Conservation (phyloP, 2,113 vertebrate species). For the Albula glossodonta region DNA sequence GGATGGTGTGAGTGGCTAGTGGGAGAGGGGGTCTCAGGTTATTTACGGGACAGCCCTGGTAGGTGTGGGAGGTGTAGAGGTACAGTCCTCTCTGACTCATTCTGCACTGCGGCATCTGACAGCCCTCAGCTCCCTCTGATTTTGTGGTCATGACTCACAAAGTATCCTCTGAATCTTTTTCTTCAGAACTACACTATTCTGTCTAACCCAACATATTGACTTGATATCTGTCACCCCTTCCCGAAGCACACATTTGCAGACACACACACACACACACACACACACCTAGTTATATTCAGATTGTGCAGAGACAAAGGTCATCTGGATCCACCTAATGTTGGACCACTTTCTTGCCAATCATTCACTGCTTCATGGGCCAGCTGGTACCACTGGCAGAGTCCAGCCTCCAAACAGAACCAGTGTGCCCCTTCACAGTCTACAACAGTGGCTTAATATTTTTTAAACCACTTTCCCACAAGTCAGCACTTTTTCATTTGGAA, state of each 20-base stretch:
- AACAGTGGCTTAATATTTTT: too few relatives aligned
- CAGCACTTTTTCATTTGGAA: too few relatives aligned
- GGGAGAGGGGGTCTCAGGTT: not conserved
- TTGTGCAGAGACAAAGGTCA: too few relatives aligned
- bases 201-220: not conserved
- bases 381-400: too few relatives aligned
- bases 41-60: constrained; percentile 1
- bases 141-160: constrained; percentile 18
- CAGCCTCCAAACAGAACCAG: too few relatives aligned
- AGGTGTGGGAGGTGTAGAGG: not conserved
- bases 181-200: not conserved
- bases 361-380: too few relatives aligned
- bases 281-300: not conserved
- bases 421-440: too few relatives aligned
- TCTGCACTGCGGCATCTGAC: not conserved
- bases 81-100: constrained; percentile 7
- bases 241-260: not conserved
- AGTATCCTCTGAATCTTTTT: not conserved
- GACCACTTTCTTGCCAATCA: too few relatives aligned
- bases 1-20: not conserved
- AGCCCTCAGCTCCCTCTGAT: not conserved
- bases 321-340: too few relatives aligned
- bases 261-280: not conserved
- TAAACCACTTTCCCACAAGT: too few relatives aligned
- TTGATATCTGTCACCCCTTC: not conserved